Base-by-base conservation (phyloP, 2,888 invertebrate genomes). In the Sepiola atlantica region DNA sequence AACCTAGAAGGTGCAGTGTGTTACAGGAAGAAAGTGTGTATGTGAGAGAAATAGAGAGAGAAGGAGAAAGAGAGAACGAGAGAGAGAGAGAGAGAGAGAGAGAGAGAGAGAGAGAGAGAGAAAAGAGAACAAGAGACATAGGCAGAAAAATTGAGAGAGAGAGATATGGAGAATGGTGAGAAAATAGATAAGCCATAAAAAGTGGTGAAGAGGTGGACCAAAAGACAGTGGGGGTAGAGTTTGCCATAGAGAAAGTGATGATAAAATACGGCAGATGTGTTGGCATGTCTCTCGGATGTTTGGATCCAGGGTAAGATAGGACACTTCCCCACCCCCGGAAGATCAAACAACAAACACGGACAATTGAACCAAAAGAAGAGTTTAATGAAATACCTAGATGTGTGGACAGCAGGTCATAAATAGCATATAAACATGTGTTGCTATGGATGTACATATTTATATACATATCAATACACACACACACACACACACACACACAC, bases 391-490 rank as follows among this genome's bases (percentile, higher is more conserved):
- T 77, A 77, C n/a, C 77, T 77, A 32, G n/a, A 77, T n/a, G 77
- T 77, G n/a, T 77, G 77, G 77, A 77, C 77, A 77, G n/a, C 77
- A 77, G n/a, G 12, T n/a, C 77, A 77, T n/a, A 77, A 77, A 77
- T 77, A n/a, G 77, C 77, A 77, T 77, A 77, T n/a, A 77, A 77
- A 77, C 77, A 77, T 77, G 77, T 77, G n/a, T n/a, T n/a, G 77
- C 32, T 32, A 10, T 77, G 16, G 77, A 1, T 77, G 77, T 77
- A 77, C 77, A 77, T n/a, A 77, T 77, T 77, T 77, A 77, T n/a
- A n/a, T n/a, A n/a, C n/a, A n/a, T n/a, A n/a, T n/a, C n/a, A n/a
- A n/a, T n/a, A n/a, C n/a, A n/a, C n/a, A n/a, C n/a, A n/a, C n/a
- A n/a, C n/a, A n/a, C n/a, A n/a, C n/a, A n/a, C n/a, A n/a, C n/a